Percentiles rank a stretch among this genome's conserved stretches.
phyloP scores from a whole-genome alignment of 2,888 invertebrate genomes.

The Drepanosiphum platanoidis region DNA sequence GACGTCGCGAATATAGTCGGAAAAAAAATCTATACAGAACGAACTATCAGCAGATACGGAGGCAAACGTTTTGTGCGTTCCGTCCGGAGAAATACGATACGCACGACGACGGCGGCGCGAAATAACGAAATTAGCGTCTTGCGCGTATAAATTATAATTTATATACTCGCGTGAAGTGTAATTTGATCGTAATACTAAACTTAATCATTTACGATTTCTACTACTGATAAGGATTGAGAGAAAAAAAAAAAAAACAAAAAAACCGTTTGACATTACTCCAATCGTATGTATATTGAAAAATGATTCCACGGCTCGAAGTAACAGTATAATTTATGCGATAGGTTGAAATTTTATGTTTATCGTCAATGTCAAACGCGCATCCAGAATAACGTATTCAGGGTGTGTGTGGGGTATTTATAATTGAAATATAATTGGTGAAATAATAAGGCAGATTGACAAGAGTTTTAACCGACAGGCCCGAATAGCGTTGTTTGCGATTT shows the following conservation, averaged over 20 bases:
- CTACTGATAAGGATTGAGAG: background rate
- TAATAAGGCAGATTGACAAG: too few species aligned
- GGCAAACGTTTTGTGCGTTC: background rate
- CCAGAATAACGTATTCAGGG: too few species aligned
- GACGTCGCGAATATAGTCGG: background rate
- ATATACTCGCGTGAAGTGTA: background rate
- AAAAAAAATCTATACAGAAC: background rate
- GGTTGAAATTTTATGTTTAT: too few species aligned
- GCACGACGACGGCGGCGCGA: background rate
- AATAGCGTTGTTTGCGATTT: too few species aligned
- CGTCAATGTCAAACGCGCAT: too few species aligned
- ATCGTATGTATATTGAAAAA: too few species aligned
- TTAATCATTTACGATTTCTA: background rate
- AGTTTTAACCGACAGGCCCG: too few species aligned
- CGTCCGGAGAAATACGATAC: background rate
- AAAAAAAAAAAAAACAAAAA: background rate
- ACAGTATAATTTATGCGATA: too few species aligned
- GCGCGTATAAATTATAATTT: background rate
- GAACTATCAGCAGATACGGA: background rate
- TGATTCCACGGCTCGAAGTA: too few species aligned
- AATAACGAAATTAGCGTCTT: background rate
- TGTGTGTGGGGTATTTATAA: too few species aligned
- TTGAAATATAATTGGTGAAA: too few species aligned
- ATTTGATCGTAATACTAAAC: background rate
- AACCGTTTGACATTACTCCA: too few species aligned